A percentile compares a stretch with the other conserved stretches of the same genome.
These are phyloP conservation scores for Ailurus styani DNA, from an alignment of 2,113 vertebrate genomes.

Conservation along the genomic window DNA sequence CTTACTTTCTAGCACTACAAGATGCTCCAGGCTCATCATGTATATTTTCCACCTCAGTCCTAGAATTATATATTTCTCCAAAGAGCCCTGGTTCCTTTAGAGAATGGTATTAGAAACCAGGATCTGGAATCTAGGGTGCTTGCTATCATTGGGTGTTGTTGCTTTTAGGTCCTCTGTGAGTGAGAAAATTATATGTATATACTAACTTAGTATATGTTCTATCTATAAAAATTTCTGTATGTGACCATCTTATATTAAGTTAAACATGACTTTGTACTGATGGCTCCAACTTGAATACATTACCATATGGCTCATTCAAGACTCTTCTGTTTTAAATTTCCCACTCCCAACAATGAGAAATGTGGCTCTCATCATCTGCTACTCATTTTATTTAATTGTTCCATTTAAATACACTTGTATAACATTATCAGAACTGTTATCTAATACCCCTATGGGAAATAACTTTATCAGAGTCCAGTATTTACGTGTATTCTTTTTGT, in stretches of 20 bases:
- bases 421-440: background rate
- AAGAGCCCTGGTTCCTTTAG: background rate
- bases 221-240: background rate
- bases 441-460: background rate
- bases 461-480: background rate
- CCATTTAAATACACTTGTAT: background rate
- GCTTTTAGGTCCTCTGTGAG: background rate
- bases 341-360: background rate
- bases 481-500: background rate
- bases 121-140: background rate
- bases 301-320: background rate
- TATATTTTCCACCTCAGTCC: background rate
- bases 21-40: background rate
- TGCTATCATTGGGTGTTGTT: background rate
- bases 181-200: background rate
- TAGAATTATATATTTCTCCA: background rate
- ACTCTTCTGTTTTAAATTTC: background rate
- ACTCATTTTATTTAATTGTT: background rate
- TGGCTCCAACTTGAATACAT: background rate
- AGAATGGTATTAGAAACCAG: slow-evolving; percentile 6
- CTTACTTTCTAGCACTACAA: background rate
- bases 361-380: background rate
- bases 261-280: background rate
- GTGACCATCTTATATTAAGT: background rate
- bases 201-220: background rate